A percentile compares a stretch with the other conserved stretches of the same genome.
phyloP scores from a whole-genome alignment of 2,797 vertebrate species.

The Melanotaenia parkinsoni region DNA sequence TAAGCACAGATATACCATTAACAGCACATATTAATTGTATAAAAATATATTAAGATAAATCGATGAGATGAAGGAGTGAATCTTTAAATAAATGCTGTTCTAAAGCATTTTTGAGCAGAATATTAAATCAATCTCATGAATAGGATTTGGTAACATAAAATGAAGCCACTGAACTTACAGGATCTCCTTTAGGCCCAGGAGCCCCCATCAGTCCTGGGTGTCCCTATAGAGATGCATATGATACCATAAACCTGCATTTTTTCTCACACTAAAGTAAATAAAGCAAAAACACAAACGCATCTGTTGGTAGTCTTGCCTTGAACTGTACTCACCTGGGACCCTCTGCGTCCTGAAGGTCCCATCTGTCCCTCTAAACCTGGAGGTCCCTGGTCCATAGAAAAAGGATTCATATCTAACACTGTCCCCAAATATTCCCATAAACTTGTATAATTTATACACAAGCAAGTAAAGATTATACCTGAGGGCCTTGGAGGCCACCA shows the following conservation, averaged over 20 bases:
- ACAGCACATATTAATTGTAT: background rate
- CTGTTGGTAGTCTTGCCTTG: background rate
- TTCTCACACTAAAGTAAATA: background rate
- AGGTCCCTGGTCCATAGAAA: constrained; percentile 79
- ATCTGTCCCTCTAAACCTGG: constrained; percentile 86
- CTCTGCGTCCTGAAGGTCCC: constrained; percentile 82
- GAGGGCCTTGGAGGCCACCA: constrained; percentile 81
- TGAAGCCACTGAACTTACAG: constrained; percentile 74
- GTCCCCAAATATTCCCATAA: constrained; percentile 22
- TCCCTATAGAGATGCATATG: constrained; percentile 78
- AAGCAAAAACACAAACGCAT: background rate
- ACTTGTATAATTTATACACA: constrained; percentile 6
- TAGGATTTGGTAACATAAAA: background rate
- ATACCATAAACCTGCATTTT: constrained; percentile 5
- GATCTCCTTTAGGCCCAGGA: constrained; percentile 86
- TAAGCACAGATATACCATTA: background rate
- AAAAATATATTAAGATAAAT: background rate
- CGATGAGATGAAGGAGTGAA: background rate
- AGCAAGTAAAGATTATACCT: constrained; percentile 72
- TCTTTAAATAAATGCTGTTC: background rate
- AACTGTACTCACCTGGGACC: constrained; percentile 81
- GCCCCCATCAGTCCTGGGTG: constrained; percentile 78
- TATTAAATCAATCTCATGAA: background rate
- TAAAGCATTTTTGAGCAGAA: background rate
- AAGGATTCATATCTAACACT: constrained; percentile 21